phyloP scores from a whole-genome alignment of 2,797 vertebrate genomes.

The Mustela erminea region DNA sequence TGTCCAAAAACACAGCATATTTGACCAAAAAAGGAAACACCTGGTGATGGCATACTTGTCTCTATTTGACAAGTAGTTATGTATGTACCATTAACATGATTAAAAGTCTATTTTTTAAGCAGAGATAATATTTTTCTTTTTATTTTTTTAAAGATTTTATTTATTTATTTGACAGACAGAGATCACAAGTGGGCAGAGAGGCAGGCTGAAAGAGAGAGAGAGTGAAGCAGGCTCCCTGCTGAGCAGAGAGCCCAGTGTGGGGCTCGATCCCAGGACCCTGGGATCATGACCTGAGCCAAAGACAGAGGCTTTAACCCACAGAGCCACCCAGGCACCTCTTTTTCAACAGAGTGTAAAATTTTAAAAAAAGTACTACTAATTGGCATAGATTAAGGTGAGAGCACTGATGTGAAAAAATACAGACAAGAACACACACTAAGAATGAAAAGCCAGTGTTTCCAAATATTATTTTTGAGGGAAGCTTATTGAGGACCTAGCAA shows the following conservation, averaged over 20 bases:
- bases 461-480: conserved; percentile 28
- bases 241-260: no score
- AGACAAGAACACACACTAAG: not conserved
- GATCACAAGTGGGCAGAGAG: no score
- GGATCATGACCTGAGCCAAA: no score
- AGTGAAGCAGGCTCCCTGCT: no score
- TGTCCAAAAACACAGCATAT: not conserved
- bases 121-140: not conserved
- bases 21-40: not conserved
- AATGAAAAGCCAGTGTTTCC: not conserved
- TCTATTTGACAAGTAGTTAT: not conserved
- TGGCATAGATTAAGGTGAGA: not conserved
- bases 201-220: no score
- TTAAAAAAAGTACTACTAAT: not conserved
- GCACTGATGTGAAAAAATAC: not conserved
- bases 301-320: no score
- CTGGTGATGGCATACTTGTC: not conserved
- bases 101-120: not conserved
- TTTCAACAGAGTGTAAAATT: not conserved
- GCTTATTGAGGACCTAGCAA: not conserved
- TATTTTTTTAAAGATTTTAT: no score
- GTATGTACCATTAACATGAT: not conserved
- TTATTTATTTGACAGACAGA: no score
- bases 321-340: no score
- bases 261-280: no score